Percentiles rank a stretch among this genome's conserved stretches.
Evolutionary conservation across 2,888 invertebrate genomes (phyloP).

Genomic region (Catocala sponsa): DNA sequence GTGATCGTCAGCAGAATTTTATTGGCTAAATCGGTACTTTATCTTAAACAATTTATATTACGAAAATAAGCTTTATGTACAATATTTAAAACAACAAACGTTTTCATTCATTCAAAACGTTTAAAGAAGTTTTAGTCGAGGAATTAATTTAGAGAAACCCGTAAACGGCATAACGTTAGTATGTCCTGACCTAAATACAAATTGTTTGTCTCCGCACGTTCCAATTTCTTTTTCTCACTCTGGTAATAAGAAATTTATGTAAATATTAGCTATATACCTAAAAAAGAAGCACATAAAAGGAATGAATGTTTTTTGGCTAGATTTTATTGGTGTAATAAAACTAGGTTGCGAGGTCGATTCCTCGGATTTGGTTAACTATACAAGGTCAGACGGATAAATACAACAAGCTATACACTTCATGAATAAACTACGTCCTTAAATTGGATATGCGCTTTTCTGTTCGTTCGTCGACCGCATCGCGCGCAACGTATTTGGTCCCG

Average conservation of each 20-base stretch:
- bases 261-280: constrained; percentile 31
- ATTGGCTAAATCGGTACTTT: too few relatives aligned
- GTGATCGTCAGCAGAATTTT: too few relatives aligned
- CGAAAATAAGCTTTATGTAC: too few relatives aligned
- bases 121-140: neutral
- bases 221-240: constrained; percentile 20
- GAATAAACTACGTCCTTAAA: too few relatives aligned
- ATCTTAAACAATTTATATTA: too few relatives aligned
- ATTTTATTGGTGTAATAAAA: constrained; percentile 24
- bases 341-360: constrained; percentile 11
- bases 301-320: constrained; percentile 17
- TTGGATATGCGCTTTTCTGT: too few relatives aligned
- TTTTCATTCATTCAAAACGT: constrained; percentile 17
- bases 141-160: constrained; percentile 12
- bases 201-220: constrained; percentile 15
- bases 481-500: too few relatives aligned
- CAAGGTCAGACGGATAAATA: constrained; percentile 7
- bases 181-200: constrained; percentile 25
- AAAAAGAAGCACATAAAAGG: constrained; percentile 27
- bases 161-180: neutral
- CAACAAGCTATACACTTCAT: neutral
- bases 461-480: too few relatives aligned
- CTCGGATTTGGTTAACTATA: constrained; percentile 6
- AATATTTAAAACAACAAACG: constrained; percentile 1
- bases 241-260: constrained; percentile 33